A percentile compares a stretch with the other conserved stretches of the same genome.
phyloP scores from a whole-genome alignment of 2,888 invertebrate genomes.

The Agrotis segetum region DNA sequence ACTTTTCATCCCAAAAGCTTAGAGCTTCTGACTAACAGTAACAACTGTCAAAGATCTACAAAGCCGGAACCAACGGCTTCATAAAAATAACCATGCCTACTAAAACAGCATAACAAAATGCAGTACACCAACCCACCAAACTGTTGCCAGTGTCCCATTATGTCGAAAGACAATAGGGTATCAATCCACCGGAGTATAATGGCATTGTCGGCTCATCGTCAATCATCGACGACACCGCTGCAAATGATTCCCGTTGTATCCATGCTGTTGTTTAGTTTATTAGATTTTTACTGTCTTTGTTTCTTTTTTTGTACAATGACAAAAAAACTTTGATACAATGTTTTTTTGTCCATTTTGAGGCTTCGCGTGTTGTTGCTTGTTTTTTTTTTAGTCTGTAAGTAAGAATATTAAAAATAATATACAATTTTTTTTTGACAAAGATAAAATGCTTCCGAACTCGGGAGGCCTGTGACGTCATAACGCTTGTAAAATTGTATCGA shows the following conservation, averaged over 20 bases:
- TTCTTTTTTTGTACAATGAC: neutral
- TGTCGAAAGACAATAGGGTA: slow-evolving; percentile 46
- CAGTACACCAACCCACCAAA: slow-evolving; percentile 29
- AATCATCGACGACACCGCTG: slow-evolving; percentile 45
- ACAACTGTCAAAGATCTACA: too few species aligned
- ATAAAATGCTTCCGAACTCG: too few species aligned
- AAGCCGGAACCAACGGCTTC: too few species aligned
- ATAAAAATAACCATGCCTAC: too few species aligned
- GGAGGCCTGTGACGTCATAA: too few species aligned
- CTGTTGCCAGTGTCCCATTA: slow-evolving; percentile 51
- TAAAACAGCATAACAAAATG: slow-evolving; percentile 34
- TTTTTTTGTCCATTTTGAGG: neutral
- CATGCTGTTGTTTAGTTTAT: slow-evolving; percentile 19
- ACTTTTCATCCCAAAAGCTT: too few species aligned
- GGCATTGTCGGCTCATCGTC: slow-evolving; percentile 33
- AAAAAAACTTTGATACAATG: neutral
- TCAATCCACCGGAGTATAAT: slow-evolving; percentile 50
- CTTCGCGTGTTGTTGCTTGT: too few species aligned
- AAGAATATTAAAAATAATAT: too few species aligned
- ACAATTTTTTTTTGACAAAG: too few species aligned
- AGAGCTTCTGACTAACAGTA: too few species aligned
- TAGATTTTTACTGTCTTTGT: neutral
- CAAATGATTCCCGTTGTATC: slow-evolving; percentile 29
- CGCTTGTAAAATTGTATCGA: too few species aligned
- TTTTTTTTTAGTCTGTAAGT: too few species aligned